Evolutionary conservation across 2,888 invertebrate species (phyloP).

Genomic region (Synanthedon myopaeformis): DNA sequence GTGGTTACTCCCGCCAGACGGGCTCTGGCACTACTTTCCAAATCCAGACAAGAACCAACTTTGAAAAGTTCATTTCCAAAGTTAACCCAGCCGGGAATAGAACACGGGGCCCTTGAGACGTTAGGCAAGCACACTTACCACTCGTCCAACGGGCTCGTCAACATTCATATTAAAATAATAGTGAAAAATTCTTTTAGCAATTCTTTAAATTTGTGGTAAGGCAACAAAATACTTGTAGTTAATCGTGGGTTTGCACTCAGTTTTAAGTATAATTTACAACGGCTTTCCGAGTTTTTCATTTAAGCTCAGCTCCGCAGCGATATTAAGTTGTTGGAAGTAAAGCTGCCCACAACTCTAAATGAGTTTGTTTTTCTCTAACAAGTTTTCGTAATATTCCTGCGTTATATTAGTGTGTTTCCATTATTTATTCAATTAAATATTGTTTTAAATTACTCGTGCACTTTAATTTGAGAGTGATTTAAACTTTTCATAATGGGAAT

Average conservation of each 20-base stretch:
- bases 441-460: not conserved
- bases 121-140: too few species aligned
- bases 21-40: too few species aligned
- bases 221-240: constrained; percentile 4
- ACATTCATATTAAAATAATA: too few species aligned
- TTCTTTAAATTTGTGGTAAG: not conserved
- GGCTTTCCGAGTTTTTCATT: constrained; percentile 7
- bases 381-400: not conserved
- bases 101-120: too few species aligned
- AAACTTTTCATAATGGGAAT: too few species aligned
- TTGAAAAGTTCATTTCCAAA: too few species aligned
- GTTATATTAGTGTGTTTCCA: not conserved
- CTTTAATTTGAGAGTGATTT: too few species aligned
- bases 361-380: not conserved
- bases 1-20: too few species aligned
- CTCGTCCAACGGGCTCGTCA: too few species aligned
- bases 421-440: not conserved
- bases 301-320: constrained; percentile 1
- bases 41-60: too few species aligned
- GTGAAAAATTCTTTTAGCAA: not conserved
- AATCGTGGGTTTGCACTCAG: constrained; percentile 11
- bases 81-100: too few species aligned
- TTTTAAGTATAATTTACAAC: constrained; percentile 9
- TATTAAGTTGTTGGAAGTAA: not conserved
- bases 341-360: not conserved